These are phyloP conservation scores for Cheilosia urbana DNA, from an alignment of 2,888 invertebrate species.

Conservation along the genomic window DNA sequence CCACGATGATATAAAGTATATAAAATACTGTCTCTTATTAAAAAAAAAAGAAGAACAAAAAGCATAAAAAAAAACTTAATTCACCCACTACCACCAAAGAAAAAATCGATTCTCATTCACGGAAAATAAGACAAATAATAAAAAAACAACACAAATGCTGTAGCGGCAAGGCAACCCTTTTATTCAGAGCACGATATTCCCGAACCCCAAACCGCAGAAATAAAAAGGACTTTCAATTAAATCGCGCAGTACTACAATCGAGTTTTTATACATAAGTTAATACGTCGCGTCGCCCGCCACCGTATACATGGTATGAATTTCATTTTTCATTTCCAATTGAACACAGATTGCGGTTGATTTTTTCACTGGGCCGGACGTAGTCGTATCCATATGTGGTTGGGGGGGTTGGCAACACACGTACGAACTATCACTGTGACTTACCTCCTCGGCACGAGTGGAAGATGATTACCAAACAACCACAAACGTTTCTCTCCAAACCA, in stretches of 20 bases:
- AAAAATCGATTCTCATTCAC: conserved; percentile 53
- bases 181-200: not conserved
- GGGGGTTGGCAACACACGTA: not conserved
- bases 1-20: no score
- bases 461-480: conserved; percentile 95
- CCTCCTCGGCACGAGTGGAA: conserved; percentile 93
- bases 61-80: conserved; percentile 1
- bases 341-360: conserved; percentile 48
- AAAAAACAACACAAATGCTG: conserved; percentile 25
- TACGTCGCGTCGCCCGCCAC: not conserved
- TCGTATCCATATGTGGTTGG: not conserved
- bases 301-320: conserved; percentile 8
- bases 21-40: not conserved
- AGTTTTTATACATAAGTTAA: conserved; percentile 23
- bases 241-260: conserved; percentile 38
- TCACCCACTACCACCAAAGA: conserved; percentile 24
- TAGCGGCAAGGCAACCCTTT: conserved; percentile 14
- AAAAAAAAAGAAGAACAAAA: not conserved
- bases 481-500: conserved; percentile 96
- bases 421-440: conserved; percentile 82
- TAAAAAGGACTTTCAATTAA: conserved; percentile 63
- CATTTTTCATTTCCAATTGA: conserved; percentile 57
- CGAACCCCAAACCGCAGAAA: conserved; percentile 46
- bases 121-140: conserved; percentile 7
- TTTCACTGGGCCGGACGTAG: conserved; percentile 9